Percentiles rank a stretch among this genome's conserved stretches.
These are phyloP conservation scores for Zaprionus camerounensis DNA, from an alignment of 1,140 invertebrate species.

Conservation along the genomic window DNA sequence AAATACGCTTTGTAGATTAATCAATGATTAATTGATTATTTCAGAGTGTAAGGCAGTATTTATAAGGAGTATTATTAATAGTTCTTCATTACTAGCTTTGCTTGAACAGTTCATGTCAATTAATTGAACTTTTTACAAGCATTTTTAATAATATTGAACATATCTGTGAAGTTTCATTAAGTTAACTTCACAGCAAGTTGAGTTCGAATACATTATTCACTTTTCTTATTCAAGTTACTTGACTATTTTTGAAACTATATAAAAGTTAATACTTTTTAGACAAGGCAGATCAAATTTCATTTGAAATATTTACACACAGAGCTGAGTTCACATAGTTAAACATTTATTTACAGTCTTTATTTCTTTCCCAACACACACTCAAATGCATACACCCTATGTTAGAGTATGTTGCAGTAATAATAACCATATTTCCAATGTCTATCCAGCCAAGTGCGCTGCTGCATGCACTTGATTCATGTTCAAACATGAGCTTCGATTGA, in stretches of 20 bases:
- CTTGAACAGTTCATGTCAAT: not conserved
- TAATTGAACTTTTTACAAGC: not conserved
- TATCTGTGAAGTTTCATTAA: not conserved
- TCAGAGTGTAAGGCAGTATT: not conserved
- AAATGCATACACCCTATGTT: not conserved
- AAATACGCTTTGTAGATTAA: not conserved
- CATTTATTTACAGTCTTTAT: not conserved
- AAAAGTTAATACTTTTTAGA: not conserved
- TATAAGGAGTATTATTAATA: not conserved
- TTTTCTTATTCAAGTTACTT: not conserved
- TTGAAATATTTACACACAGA: too few species aligned
- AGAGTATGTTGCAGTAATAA: constrained; percentile 18
- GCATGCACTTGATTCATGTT: constrained; percentile 65
- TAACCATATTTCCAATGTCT: constrained; percentile 44
- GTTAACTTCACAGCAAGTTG: not conserved
- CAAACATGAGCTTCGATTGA: constrained; percentile 32
- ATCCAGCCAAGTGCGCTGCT: constrained; percentile 51
- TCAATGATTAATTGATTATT: not conserved
- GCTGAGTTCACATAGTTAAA: constrained; percentile 3
- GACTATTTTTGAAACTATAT: not conserved
- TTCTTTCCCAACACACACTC: not conserved
- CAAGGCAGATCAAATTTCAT: not conserved
- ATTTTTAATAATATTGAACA: not conserved
- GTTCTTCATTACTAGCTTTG: not conserved
- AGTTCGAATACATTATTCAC: not conserved